Percentiles rank a stretch among this genome's conserved stretches.
Conservation (phyloP, 2,888 invertebrate genomes). For the Dicranocentrus wangi region DNA sequence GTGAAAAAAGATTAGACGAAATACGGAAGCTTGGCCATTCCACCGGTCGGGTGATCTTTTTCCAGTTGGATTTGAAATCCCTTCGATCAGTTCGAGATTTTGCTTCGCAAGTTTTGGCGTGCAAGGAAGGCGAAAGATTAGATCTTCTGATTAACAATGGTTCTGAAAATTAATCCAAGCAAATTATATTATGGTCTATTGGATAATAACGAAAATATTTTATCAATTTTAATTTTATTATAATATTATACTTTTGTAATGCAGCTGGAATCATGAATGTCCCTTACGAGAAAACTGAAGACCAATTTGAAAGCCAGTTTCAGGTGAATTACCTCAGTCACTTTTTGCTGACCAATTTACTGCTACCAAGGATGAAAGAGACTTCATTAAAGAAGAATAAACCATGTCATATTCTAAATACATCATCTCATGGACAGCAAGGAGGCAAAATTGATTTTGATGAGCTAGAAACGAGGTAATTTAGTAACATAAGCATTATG, state of each 20-base stretch:
- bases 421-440: constrained; percentile 87
- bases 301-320: constrained; percentile 90
- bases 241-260: neutral
- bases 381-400: constrained; percentile 78
- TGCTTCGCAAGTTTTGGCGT: constrained; percentile 47
- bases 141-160: constrained; percentile 46
- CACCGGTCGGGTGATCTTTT: constrained; percentile 78
- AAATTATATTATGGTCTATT: neutral
- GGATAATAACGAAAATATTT: neutral
- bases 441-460: constrained; percentile 84
- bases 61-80: constrained; percentile 59
- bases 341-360: constrained; percentile 86
- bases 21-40: constrained; percentile 77
- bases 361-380: constrained; percentile 83
- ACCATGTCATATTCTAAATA: constrained; percentile 86
- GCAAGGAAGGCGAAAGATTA: constrained; percentile 27
- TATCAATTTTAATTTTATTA: neutral
- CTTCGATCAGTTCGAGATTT: constrained; percentile 47
- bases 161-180: neutral
- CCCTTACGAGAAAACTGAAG: constrained; percentile 84
- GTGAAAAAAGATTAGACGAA: constrained; percentile 76
- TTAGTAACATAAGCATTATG: neutral
- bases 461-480: constrained; percentile 79
- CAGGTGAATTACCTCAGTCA: constrained; percentile 91
- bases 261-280: constrained; percentile 92